A percentile compares a stretch with the other conserved stretches of the same genome.
phyloP scores from a whole-genome alignment of 2,113 vertebrate species.

The Nothocercus julius region DNA sequence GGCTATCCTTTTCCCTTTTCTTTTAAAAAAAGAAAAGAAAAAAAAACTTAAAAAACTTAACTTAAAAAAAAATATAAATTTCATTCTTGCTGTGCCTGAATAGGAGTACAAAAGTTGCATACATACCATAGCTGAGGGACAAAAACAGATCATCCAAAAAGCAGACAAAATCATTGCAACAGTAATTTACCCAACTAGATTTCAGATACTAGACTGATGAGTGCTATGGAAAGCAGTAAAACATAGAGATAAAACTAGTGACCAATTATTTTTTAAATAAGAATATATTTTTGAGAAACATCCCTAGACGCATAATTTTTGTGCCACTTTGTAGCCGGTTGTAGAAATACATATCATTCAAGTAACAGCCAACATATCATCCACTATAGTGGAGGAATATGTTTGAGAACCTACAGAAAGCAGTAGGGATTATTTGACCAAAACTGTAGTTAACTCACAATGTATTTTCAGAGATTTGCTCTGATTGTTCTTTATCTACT shows the following conservation, averaged over 20 bases:
- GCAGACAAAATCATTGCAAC: neutral
- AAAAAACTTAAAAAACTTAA: no score
- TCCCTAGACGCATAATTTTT: neutral
- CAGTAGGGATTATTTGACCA: neutral
- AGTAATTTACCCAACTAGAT: neutral
- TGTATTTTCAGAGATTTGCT: neutral
- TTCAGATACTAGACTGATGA: neutral
- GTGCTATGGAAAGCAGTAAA: neutral
- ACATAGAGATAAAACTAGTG: neutral
- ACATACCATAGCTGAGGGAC: neutral
- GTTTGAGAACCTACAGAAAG: neutral
- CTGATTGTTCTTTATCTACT: neutral
- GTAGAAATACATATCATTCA: neutral
- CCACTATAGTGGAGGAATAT: neutral
- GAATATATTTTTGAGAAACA: neutral
- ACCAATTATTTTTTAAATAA: neutral
- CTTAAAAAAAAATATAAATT: neutral
- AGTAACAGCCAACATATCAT: neutral
- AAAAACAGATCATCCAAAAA: neutral
- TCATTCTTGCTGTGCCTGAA: neutral
- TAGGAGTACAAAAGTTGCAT: neutral
- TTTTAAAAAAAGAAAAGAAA: neutral
- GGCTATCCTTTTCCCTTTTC: neutral
- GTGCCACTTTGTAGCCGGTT: neutral
- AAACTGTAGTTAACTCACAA: neutral